Evolutionary conservation across 2,113 vertebrate genomes (phyloP), one percentile per base, ranked within the genome.

Genomic region (Macquaria australasica): DNA sequence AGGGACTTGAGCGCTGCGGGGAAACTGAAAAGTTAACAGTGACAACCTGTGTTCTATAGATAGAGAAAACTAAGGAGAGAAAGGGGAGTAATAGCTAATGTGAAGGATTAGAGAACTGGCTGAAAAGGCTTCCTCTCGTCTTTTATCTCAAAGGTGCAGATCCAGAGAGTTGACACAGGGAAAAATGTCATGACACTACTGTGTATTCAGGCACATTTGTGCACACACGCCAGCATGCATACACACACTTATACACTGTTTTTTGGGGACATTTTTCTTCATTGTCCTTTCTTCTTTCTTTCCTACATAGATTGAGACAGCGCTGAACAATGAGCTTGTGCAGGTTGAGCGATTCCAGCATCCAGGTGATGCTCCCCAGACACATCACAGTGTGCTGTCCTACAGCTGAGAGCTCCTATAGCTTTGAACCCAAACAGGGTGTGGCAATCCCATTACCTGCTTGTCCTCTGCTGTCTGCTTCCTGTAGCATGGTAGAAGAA

Each of bases 401-500:
- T 63, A 86, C 82, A 91, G 82, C 85, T 89, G 74, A 91, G 84
- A 88, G 78, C 78, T 72, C 58, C 70, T 72, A 2, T 18, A 64
- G 69, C 87, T 80, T 62, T 86, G 74, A 87, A 89, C 83, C 78
- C 80, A 93, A 91, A 94, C 89, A 87, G 75, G 79, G 87, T 91
- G 87, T 87, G 85, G 93, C 93, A 95, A 88, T 79, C 87, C 92
- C 84, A 94, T 95, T 94, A 94, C 88, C 88, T 69, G 76, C 88
- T 79, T 89, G 91, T 92, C 88, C 86, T 89, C 81, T 72, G 79
- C 83, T 91, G 91, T 94, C 92, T 89, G 84, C 69, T 73, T 85
- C 37, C 79, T 71, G 79, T 58, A 79, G 81, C 64, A 69, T 28
- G 37, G 77, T 66, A 39, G 64, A 76, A 70, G 70, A 89, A 70